Evolutionary conservation across 2,113 vertebrate species (phyloP).

Genomic region (Polypterus bichir): DNA sequence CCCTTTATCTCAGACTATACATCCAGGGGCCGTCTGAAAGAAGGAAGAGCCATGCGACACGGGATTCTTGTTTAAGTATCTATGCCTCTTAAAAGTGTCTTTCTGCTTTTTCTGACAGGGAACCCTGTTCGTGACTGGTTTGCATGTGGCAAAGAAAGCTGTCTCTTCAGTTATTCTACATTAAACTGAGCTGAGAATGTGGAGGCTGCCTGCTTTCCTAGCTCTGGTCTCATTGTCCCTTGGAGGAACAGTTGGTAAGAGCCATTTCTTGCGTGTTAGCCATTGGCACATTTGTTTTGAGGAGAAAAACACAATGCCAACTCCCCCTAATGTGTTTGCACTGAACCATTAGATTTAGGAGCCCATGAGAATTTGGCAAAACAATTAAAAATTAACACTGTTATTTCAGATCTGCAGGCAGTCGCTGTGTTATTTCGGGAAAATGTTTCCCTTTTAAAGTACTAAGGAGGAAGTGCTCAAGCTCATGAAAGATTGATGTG

Average conservation of each 20-base stretch:
- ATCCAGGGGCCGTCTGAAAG: neutral
- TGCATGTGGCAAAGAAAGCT: constrained; percentile 3
- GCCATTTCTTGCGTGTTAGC: neutral
- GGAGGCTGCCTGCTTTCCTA: constrained; percentile 27
- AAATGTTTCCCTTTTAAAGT: constrained; percentile 5
- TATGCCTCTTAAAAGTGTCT: neutral
- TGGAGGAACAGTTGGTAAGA: constrained; percentile 30
- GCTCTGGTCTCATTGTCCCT: constrained; percentile 22
- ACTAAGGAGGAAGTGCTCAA: constrained; percentile 11
- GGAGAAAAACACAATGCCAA: no score
- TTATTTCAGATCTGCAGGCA: constrained; percentile 24
- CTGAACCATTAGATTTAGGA: neutral
- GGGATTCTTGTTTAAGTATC: neutral
- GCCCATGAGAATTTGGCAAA: constrained; percentile 4
- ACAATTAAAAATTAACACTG: constrained; percentile 26
- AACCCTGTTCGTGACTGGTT: constrained; percentile 8
- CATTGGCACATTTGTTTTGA: no score
- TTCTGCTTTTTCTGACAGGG: neutral
- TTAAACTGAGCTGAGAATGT: constrained; percentile 25
- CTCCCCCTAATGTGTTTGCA: no score
- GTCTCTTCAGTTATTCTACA: neutral
- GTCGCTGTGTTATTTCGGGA: constrained; percentile 19
- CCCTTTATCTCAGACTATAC: no score
- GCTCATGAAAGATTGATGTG: constrained; percentile 25
- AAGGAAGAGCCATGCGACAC: neutral